These are phyloP conservation scores for Hippolais icterina DNA, from an alignment of 2,113 vertebrate species.

Conservation along the genomic window DNA sequence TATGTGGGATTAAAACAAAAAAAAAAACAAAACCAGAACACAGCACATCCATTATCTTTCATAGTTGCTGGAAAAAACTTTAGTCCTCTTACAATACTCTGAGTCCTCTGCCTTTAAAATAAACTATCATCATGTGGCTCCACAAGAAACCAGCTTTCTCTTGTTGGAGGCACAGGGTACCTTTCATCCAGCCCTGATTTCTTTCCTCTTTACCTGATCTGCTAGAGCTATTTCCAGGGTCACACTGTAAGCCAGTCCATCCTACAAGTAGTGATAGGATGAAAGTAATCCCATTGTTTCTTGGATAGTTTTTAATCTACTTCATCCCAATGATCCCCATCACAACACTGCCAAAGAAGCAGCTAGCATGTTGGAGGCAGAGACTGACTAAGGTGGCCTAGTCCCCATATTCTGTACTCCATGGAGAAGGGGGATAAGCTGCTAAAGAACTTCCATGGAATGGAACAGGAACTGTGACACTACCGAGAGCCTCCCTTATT, in stretches of 20 bases:
- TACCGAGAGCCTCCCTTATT: neutral
- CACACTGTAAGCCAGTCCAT: neutral
- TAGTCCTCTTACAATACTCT: neutral
- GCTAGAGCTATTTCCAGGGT: neutral
- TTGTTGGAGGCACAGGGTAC: neutral
- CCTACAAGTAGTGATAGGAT: neutral
- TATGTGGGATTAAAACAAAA: neutral
- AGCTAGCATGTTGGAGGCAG: neutral
- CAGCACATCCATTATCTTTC: neutral
- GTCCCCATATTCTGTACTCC: rapidly evolving
- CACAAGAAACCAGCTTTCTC: neutral
- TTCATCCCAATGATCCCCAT: neutral
- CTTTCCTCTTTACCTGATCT: neutral
- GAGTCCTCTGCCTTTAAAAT: neutral
- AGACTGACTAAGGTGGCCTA: neutral
- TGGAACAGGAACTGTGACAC: neutral
- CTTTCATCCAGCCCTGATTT: neutral
- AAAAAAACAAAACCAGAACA: neutral
- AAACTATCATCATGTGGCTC: neutral
- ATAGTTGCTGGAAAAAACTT: neutral
- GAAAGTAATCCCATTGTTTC: neutral
- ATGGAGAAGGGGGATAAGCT: neutral
- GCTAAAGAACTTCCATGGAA: neutral
- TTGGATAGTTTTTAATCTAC: neutral
- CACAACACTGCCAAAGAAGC: neutral